Percentiles rank a stretch among this genome's conserved stretches.
phyloP scores from a whole-genome alignment of 2,113 vertebrate genomes.

The Raphicerus campestris region DNA sequence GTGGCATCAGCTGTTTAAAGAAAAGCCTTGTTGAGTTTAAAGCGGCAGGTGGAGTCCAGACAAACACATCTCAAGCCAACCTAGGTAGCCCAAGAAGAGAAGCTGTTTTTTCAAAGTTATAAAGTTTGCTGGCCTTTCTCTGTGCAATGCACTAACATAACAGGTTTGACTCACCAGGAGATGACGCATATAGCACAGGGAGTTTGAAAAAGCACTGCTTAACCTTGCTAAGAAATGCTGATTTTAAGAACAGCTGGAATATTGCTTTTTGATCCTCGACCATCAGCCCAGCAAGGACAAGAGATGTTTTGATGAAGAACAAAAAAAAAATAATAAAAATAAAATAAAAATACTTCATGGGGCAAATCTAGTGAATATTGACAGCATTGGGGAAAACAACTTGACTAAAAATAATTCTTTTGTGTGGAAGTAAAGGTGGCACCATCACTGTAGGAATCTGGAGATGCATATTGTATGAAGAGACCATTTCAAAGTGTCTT shows the following conservation, averaged over 20 bases:
- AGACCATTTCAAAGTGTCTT: slow-evolving; percentile 32
- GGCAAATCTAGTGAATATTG: background rate
- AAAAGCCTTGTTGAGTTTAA: background rate
- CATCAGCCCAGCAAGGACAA: slow-evolving; percentile 77
- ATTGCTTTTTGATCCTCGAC: slow-evolving; percentile 83
- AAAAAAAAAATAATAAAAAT: background rate
- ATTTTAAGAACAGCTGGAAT: slow-evolving; percentile 81
- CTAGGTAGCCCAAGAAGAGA: background rate
- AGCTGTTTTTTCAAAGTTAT: slow-evolving; percentile 48
- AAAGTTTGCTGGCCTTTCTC: slow-evolving; percentile 63
- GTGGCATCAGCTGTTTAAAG: slow-evolving; percentile 35
- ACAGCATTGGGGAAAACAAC: slow-evolving; percentile 66
- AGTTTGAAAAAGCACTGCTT: slow-evolving; percentile 83
- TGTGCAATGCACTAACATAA: slow-evolving; percentile 73
- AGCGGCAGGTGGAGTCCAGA: background rate
- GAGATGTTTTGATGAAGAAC: slow-evolving; percentile 75
- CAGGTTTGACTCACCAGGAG: slow-evolving; percentile 82
- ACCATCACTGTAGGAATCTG: slow-evolving; percentile 26
- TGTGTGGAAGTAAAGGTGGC: slow-evolving; percentile 27
- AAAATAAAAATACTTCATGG: background rate
- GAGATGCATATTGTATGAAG: slow-evolving; percentile 32
- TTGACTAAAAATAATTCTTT: slow-evolving; percentile 77
- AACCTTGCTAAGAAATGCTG: slow-evolving; percentile 78
- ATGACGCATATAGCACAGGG: slow-evolving; percentile 82
- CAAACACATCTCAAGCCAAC: slow-evolving; percentile 44